Base-by-base conservation (phyloP, 2,888 invertebrate genomes). In the Lottia scabra region DNA sequence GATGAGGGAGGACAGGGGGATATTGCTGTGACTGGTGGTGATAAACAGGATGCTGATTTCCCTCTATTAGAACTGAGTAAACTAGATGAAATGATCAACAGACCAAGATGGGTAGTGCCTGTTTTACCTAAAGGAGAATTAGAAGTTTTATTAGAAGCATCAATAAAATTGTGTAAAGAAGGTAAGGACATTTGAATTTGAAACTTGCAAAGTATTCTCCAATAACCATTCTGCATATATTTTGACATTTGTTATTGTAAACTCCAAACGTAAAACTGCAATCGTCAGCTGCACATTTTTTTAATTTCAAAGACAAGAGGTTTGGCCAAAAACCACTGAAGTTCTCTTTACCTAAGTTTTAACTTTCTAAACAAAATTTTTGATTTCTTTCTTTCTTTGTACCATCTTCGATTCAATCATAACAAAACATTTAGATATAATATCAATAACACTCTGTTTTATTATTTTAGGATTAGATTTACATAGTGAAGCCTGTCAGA, bases 21-120 rank as follows among this genome's bases (percentile, higher is more conserved):
- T 13, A 19, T 23, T 13, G 19, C 56, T 1, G 12, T 13, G 56
- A 64, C 70, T 62, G 65, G 74, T 56, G 78, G 77, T 19, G 85
- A 83, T 48, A 85, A 84, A 48, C 78, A 88, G 83, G 88, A 88
- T 72, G 84, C 87, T 16, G 93, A 93, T 79, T 98, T 98, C 92
- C 98, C 98, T 77, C 92, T 94, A 87, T 93, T 93, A 67, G 96
- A 97, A 90, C 91, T 98, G 88, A 93, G 94, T 81, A 93, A 94
- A 83, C 92, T 98, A 84, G 97, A 98, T 91, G 97, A 97, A 89
- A 98, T 98, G 93, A 97, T 98, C 89, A 96, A 96, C 84, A 94
- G 95, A 91, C 94, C 97, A 74, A 93, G 98, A 85, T 98, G 98
- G 98, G 96, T 98, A 77, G 98, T 98, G 68, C 98, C 98, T 46